A percentile compares a stretch with the other conserved stretches of the same genome.
Conservation (phyloP, 1,140 invertebrate species). For the Neodiprion fabricii region DNA sequence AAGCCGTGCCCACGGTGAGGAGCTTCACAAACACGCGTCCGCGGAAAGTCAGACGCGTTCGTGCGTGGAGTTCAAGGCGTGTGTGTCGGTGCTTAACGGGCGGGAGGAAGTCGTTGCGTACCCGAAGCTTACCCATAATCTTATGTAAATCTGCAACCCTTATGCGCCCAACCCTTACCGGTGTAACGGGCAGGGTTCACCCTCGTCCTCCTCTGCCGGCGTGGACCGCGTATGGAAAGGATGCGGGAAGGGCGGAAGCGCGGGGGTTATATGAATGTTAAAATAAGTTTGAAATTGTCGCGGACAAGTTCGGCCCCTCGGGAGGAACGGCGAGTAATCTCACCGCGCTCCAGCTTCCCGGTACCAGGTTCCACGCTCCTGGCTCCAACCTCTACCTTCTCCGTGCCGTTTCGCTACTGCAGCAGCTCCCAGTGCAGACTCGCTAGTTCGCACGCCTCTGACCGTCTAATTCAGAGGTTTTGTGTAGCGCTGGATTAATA, state of each 20-base stretch:
- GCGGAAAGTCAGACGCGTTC: not conserved
- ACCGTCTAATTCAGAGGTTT: too few species aligned
- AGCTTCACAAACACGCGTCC: too few species aligned
- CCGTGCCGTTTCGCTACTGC: too few species aligned
- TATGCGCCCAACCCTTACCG: constrained; percentile 42
- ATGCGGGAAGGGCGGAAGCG: constrained; percentile 28
- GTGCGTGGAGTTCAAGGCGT: not conserved
- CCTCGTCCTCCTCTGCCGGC: not conserved
- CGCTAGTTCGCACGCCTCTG: too few species aligned
- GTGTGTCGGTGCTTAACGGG: constrained; percentile 4
- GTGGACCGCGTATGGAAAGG: not conserved
- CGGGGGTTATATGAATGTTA: constrained; percentile 61
- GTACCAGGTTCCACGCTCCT: not conserved
- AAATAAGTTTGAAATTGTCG: constrained; percentile 65
- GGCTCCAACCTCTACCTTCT: not conserved
- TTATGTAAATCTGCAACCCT: constrained; percentile 57
- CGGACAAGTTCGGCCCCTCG: constrained; percentile 59
- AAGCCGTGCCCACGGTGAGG: too few species aligned
- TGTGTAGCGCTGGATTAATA: too few species aligned
- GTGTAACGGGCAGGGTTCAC: not conserved
- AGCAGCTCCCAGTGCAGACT: too few species aligned
- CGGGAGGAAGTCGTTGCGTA: not conserved
- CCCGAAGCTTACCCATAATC: constrained; percentile 47
- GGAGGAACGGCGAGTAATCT: constrained; percentile 60
- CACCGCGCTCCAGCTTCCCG: constrained; percentile 52